Evolutionary conservation across 2,113 vertebrate genomes (phyloP), one percentile per base, ranked within the genome.

Genomic region (Microtus pennsylvanicus): DNA sequence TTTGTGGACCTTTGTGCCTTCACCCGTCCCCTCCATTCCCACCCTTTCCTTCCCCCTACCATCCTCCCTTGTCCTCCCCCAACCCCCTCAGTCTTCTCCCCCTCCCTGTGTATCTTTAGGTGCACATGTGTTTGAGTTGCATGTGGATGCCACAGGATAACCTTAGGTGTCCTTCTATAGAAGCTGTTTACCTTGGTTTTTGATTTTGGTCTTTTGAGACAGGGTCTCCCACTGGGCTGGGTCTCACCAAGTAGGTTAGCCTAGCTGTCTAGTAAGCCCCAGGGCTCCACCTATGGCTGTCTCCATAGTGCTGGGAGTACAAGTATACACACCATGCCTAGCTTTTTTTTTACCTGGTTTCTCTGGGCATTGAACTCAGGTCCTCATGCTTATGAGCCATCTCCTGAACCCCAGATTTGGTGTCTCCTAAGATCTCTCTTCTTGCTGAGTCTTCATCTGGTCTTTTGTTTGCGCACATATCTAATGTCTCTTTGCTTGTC

Each of bases 371-470:
- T 47, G 63, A 69, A 35, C n/a, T 85, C 61, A 65, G 55, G 35
- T 61, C 11, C 55, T 13, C 55, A 82, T 61, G 55, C 55, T 52
- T 52, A 16, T 42, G 1, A 63, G 35, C 24, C 81, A 26, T 63
- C 81, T 26, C 55, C 2, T 0, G 7, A 83, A 21, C 3, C 24
- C 22, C n/a, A 58, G 50, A 83, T 19, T 50, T 94, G 74, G 35
- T 69, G 80, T 80, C 94, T 85, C 78, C 47, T 45, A 50, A 80
- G 55, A 45, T 72, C 47, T 96, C 28, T 95, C 67, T 65, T 47
- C 13, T 67, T 89, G 72, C 67, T 17, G 6, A 26, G 52, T 90
- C 38, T 22, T 58, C 47, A 26, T 7, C 14, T 35, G 80, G 52
- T 75, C 42, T 58, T 87, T 74, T 33, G 33, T 67, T 72, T 28